Evolutionary conservation across 2,888 invertebrate genomes (phyloP).

Genomic region (Cataglyphis livida): DNA sequence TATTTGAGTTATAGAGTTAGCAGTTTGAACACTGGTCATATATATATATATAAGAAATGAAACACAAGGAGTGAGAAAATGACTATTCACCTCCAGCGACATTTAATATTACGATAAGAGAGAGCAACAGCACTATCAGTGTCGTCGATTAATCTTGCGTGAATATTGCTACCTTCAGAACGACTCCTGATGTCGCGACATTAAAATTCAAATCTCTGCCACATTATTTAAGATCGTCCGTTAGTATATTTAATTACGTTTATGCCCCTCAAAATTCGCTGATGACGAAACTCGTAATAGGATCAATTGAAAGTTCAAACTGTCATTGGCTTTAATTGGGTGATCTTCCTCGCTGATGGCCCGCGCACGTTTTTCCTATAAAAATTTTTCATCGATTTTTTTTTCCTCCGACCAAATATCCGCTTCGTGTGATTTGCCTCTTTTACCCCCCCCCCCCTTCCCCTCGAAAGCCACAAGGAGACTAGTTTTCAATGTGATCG

Average conservation of each 20-base stretch:
- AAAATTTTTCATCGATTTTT: conserved; percentile 2
- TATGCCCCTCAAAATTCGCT: background rate
- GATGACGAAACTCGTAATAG: conserved; percentile 20
- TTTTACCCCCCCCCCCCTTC: background rate
- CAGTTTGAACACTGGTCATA: background rate
- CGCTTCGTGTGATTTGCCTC: conserved; percentile 11
- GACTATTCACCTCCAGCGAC: background rate
- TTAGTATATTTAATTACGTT: conserved; percentile 40
- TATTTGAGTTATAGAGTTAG: background rate
- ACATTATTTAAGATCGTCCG: conserved; percentile 25
- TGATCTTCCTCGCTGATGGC: conserved; percentile 5
- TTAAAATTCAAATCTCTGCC: conserved; percentile 43
- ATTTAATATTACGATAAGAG: conserved; percentile 17
- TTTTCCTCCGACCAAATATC: background rate
- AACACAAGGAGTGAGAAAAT: background rate
- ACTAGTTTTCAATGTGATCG: conserved; percentile 15
- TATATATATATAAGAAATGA: background rate
- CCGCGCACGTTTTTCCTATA: background rate
- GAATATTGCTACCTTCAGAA: background rate
- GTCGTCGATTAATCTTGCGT: conserved; percentile 39
- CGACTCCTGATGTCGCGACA: conserved; percentile 27
- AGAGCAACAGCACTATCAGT: background rate
- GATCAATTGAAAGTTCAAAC: background rate
- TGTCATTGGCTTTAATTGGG: conserved; percentile 19
- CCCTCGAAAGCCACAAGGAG: background rate